phyloP scores from a whole-genome alignment of 2,888 invertebrate genomes.

The Maniola hyperantus region DNA sequence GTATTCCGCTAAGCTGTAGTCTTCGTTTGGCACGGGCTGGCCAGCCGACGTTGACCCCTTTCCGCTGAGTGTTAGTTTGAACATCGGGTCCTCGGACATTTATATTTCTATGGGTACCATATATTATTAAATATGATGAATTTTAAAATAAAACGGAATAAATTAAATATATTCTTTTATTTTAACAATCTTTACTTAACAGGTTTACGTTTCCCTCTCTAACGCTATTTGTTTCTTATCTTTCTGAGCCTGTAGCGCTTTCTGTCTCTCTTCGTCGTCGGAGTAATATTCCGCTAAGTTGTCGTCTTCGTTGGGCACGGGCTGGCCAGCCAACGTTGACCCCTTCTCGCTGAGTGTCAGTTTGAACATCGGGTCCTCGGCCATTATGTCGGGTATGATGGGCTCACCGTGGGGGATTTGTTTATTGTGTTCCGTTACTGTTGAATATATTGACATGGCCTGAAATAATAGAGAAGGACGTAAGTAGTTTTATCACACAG shows the following conservation, averaged over 20 bases:
- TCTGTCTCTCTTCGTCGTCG: constrained; percentile 77
- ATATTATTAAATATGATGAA: constrained; percentile 8
- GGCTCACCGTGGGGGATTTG: constrained; percentile 49
- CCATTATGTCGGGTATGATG: constrained; percentile 50
- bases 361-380: constrained; percentile 65
- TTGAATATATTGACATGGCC: constrained; percentile 85
- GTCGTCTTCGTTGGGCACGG: constrained; percentile 59
- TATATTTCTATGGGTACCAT: too few relatives aligned
- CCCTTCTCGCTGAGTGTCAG: constrained; percentile 63
- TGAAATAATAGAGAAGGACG: constrained; percentile 58
- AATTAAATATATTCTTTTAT: constrained; percentile 47
- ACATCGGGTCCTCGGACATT: constrained; percentile 60
- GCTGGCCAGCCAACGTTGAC: constrained; percentile 61
- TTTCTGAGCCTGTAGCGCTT: constrained; percentile 64
- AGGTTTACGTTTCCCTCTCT: constrained; percentile 67
- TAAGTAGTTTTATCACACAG: background rate
- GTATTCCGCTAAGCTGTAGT: constrained; percentile 72
- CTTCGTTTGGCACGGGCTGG: constrained; percentile 54
- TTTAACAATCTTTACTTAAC: constrained; percentile 56
- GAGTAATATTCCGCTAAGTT: constrained; percentile 76
- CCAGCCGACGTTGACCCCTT: constrained; percentile 66
- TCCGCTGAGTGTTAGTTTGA: constrained; percentile 61
- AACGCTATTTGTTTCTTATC: constrained; percentile 63
- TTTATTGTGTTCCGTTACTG: constrained; percentile 71
- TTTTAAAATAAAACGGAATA: constrained; percentile 10